A percentile compares a stretch with the other conserved stretches of the same genome.
phyloP scores from a whole-genome alignment of 2,888 invertebrate genomes.

The Oligia strigilis region DNA sequence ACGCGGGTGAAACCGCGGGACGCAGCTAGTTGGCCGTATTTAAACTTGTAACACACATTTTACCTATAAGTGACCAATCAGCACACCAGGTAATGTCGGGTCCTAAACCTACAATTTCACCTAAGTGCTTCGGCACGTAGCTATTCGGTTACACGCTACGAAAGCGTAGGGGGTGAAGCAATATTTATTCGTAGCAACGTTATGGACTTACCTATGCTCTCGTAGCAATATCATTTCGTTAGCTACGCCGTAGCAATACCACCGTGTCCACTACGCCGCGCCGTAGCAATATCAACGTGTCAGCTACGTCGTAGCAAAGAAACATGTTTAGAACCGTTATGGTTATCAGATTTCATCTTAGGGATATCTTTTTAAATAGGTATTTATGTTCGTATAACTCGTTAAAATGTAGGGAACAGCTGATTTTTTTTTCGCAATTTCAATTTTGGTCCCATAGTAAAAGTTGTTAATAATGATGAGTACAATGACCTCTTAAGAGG shows the following conservation, averaged over 20 bases:
- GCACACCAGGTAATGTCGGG: background rate
- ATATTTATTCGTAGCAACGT: slow-evolving; percentile 5
- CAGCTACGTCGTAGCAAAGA: background rate
- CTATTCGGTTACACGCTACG: slow-evolving; percentile 10
- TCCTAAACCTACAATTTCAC: background rate
- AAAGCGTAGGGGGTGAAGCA: background rate
- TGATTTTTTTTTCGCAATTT: too few relatives aligned
- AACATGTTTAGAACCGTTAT: background rate
- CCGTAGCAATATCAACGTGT: slow-evolving; percentile 7
- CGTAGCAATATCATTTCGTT: background rate
- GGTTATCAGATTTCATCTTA: too few relatives aligned
- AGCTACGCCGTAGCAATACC: slow-evolving; percentile 35
- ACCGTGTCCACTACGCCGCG: slow-evolving; percentile 18
- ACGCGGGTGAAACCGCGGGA: too few relatives aligned
- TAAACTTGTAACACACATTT: background rate
- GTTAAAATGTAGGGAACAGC: too few relatives aligned
- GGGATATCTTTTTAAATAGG: too few relatives aligned
- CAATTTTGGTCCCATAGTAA: too few relatives aligned
- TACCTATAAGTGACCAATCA: background rate
- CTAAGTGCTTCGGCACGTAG: background rate
- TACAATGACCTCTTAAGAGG: too few relatives aligned
- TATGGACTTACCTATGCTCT: slow-evolving; percentile 7
- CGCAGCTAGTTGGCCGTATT: background rate
- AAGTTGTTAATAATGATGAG: too few relatives aligned
- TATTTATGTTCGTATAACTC: background rate